These are phyloP conservation scores for Euleptes europaea DNA, from an alignment of 2,113 vertebrate genomes.

Conservation along the genomic window DNA sequence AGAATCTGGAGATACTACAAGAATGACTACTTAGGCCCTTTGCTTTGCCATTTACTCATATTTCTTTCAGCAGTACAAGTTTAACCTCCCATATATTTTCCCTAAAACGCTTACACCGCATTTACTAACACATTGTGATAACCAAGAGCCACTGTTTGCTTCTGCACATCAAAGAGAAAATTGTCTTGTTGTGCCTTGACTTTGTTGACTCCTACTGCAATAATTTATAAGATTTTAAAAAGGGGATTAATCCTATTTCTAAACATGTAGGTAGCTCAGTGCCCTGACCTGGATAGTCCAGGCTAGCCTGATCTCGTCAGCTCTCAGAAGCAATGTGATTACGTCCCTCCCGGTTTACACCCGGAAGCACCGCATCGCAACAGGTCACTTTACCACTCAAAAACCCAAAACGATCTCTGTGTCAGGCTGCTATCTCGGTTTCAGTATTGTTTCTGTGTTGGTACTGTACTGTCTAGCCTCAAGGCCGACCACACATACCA, in stretches of 20 bases:
- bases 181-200: not conserved
- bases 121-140: not conserved
- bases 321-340: too few species aligned
- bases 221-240: not conserved
- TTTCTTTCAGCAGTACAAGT: not conserved
- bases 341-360: too few species aligned
- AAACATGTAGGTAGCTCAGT: not conserved
- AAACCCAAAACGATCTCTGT: too few species aligned
- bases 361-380: too few species aligned
- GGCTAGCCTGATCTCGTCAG: too few species aligned
- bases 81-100: not conserved
- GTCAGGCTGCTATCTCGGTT: too few species aligned
- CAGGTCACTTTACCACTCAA: too few species aligned
- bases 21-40: constrained; percentile 12
- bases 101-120: constrained; percentile 6
- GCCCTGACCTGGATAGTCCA: too few species aligned
- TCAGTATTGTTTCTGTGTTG: too few species aligned
- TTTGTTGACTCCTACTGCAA: not conserved
- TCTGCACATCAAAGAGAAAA: not conserved
- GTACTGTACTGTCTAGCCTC: too few species aligned
- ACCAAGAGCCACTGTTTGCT: not conserved
- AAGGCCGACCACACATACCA: too few species aligned
- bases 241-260: not conserved
- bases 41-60: not conserved
- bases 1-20: not conserved